phyloP scores from a whole-genome alignment of 1,140 invertebrate genomes.

The Plectus sambesii region DNA sequence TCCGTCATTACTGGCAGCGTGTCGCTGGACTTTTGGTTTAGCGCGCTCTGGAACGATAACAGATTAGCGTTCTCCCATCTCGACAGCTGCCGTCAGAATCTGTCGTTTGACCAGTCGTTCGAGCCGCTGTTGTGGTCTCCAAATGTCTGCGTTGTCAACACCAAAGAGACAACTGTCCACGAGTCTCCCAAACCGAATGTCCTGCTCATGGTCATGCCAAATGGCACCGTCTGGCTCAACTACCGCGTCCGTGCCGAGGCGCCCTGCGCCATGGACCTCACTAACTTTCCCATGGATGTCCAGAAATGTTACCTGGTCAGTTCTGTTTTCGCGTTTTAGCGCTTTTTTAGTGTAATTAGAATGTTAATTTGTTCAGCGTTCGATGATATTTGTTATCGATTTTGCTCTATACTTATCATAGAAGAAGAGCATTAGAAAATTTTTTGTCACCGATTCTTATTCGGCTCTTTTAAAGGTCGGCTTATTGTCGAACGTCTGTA shows the following conservation, averaged over 20 bases:
- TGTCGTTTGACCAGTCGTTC: constrained; percentile 45
- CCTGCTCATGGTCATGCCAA: constrained; percentile 38
- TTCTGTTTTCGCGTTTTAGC: not conserved
- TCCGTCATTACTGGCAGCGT: not conserved
- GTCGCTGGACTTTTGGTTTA: constrained; percentile 11
- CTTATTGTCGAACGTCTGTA: too few relatives aligned
- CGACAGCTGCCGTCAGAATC: constrained; percentile 36
- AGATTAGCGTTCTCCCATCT: constrained; percentile 40
- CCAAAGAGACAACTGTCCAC: constrained; percentile 36
- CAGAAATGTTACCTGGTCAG: constrained; percentile 27
- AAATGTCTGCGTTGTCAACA: constrained; percentile 44
- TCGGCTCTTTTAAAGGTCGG: too few relatives aligned
- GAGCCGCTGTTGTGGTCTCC: constrained; percentile 41
- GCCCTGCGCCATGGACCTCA: constrained; percentile 37
- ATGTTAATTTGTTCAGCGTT: too few relatives aligned
- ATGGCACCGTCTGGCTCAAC: constrained; percentile 44
- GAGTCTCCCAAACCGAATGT: constrained; percentile 42
- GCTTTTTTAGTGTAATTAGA: too few relatives aligned
- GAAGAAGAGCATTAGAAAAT: too few relatives aligned
- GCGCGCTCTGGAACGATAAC: constrained; percentile 41
- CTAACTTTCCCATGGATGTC: constrained; percentile 39
- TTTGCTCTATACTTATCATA: too few relatives aligned
- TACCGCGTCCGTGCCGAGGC: constrained; percentile 42
- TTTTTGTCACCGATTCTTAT: too few relatives aligned
- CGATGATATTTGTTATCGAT: too few relatives aligned